Percentiles rank a stretch among this genome's conserved stretches.
These are phyloP conservation scores for Apogon talboti DNA, from an alignment of 2,797 vertebrate genomes.

Conservation along the genomic window DNA sequence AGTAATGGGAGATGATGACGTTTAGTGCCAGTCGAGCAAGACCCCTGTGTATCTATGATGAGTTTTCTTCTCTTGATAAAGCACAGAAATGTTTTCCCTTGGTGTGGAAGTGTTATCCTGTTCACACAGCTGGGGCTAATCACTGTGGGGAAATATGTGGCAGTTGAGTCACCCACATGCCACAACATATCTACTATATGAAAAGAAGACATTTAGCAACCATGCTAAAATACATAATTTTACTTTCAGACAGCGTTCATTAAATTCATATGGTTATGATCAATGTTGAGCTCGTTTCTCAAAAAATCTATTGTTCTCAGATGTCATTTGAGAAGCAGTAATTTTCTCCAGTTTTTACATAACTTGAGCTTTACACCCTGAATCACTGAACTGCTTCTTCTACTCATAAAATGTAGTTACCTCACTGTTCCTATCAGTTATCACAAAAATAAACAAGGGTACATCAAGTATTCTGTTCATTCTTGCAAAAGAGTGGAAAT, in stretches of 20 bases:
- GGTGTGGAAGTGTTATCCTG: constrained; percentile 52
- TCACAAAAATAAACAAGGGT: neutral
- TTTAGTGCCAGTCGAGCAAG: constrained; percentile 40
- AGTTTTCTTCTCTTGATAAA: constrained; percentile 67
- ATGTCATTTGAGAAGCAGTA: constrained; percentile 27
- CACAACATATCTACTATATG: constrained; percentile 61
- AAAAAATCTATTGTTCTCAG: constrained; percentile 28
- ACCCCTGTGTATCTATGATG: constrained; percentile 19
- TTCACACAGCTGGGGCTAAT: constrained; percentile 77
- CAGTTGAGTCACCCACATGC: constrained; percentile 67
- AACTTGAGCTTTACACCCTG: neutral
- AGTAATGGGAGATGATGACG: constrained; percentile 53
- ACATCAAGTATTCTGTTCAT: constrained; percentile 13
- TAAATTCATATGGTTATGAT: constrained; percentile 46
- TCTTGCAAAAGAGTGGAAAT: constrained; percentile 8
- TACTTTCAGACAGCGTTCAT: constrained; percentile 31
- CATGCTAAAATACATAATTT: constrained; percentile 42
- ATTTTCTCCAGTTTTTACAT: constrained; percentile 19
- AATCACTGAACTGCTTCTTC: constrained; percentile 1
- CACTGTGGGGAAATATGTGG: constrained; percentile 57
- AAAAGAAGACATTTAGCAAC: constrained; percentile 62
- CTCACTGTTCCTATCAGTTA: neutral
- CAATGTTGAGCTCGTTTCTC: constrained; percentile 5
- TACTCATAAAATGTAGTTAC: neutral
- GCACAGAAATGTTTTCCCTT: constrained; percentile 62